Evolutionary conservation across 2,797 vertebrate genomes (phyloP).

Genomic region (Pteronotus mesoamericanus): DNA sequence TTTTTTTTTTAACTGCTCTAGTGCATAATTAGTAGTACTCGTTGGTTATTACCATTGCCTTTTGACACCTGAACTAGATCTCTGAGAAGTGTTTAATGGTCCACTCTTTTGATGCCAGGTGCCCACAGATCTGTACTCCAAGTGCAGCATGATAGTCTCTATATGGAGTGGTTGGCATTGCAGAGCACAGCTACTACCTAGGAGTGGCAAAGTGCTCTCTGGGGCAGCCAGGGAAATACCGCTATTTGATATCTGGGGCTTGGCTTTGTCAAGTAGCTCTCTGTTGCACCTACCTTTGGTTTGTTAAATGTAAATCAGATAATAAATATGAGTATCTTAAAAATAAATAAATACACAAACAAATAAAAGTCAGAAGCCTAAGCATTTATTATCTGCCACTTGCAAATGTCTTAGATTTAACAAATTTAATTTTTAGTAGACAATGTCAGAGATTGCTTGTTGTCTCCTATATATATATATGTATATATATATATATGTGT

Average conservation of each 20-base stretch:
- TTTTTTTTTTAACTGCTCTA: background rate
- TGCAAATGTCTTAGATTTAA: background rate
- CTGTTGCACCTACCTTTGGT: constrained; percentile 75
- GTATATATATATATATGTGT: too few relatives aligned
- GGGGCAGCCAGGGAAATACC: background rate
- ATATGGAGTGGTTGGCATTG: fast-evolving
- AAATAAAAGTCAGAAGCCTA: background rate
- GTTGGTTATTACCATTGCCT: background rate
- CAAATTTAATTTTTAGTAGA: background rate
- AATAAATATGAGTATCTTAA: constrained; percentile 79
- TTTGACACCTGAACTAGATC: background rate
- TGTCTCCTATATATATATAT: background rate
- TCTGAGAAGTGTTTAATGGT: background rate
- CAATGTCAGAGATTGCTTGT: background rate
- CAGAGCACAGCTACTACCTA: background rate
- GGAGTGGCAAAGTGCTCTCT: background rate
- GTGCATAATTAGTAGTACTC: background rate
- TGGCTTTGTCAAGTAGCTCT: constrained; percentile 66
- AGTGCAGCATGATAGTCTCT: fast-evolving
- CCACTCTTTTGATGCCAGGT: background rate
- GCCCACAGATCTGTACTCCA: background rate
- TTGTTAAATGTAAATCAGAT: constrained; percentile 75
- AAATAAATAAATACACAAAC: background rate
- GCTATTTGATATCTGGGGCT: constrained; percentile 34
- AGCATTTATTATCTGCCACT: background rate